Evolutionary conservation across 2,113 vertebrate species (phyloP).

Genomic region (Vanacampus margaritifer): DNA sequence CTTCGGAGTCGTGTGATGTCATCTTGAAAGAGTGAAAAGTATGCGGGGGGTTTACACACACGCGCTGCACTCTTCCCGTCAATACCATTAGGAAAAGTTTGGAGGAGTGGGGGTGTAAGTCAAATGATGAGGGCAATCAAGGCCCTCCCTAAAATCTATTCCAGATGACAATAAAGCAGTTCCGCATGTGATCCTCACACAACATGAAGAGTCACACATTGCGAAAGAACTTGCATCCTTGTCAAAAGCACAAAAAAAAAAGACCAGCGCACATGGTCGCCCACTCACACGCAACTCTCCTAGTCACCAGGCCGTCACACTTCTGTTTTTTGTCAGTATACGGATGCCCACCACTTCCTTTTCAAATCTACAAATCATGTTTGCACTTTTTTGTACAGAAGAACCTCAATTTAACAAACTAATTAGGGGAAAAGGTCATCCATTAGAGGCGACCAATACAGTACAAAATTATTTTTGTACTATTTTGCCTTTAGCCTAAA

Average conservation of each 20-base stretch:
- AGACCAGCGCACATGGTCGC: constrained; percentile 22
- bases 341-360: background rate
- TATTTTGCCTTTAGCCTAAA: too few relatives aligned
- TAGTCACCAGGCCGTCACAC: background rate
- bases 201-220: constrained; percentile 18
- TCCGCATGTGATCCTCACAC: constrained; percentile 48
- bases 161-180: constrained; percentile 62
- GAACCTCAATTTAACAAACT: too few relatives aligned
- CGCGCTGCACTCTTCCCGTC: constrained; percentile 16
- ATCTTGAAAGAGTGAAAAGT: constrained; percentile 10
- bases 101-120: background rate
- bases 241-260: constrained; percentile 23
- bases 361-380: background rate
- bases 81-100: constrained; percentile 10
- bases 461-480: too few relatives aligned
- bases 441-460: too few relatives aligned
- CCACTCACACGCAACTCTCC: constrained; percentile 26
- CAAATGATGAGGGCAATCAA: constrained; percentile 39
- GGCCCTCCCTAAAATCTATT: constrained; percentile 39
- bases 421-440: too few relatives aligned
- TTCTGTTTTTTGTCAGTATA: background rate
- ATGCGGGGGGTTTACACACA: constrained; percentile 10
- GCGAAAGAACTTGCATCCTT: constrained; percentile 29
- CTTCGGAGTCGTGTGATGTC: constrained; percentile 11
- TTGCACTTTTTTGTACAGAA: background rate